Evolutionary conservation across 2,797 vertebrate species (phyloP), one percentile per base, ranked within the genome.

Genomic region (Sebastes trivittatus): DNA sequence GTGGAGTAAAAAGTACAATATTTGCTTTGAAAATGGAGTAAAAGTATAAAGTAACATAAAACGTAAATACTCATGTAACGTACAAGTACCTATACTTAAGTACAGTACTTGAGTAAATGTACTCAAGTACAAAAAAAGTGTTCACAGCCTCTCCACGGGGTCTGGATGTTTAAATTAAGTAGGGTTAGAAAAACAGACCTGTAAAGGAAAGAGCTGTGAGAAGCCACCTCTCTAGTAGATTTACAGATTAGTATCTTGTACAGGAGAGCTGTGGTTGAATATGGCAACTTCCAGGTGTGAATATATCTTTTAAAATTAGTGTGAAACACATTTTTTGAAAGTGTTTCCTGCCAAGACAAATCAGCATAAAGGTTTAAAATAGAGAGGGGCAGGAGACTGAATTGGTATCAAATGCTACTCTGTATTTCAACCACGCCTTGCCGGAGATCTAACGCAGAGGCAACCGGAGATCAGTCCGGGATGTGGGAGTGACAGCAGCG

Each of bases 401-500:
- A 73, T 16, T 60, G 32, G 32, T 55, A 72, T 84, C 18, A 66
- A 72, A 75, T 49, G 49, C 77, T 69, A 42, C 70, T 83, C 42
- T 72, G 76, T 29, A 74, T 86, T 77, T 77, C 62, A 77, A 82
- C 56, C 71, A 72, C 71, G 32, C 38, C 13, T 42, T 16, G 64
- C 58, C n/a, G 25, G 61, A 75, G 36, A 80, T 5, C 72, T 62
- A 67, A 80, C 36, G 80, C 9, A 75, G 67, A 86, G 52, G 25
- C 71, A 85, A 79, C 67, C 3, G 22, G 34, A 86, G 78, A 78
- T 74, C 62, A 75, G 63, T 75, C 59, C 80, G 42, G 72, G 78
- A 81, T 83, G 77, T 63, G 66, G 72, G 84, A 87, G 84, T 74
- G 91, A 87, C 82, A 81, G 89, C 82, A 73, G 72, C 54, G 32